phyloP scores from a whole-genome alignment of 2,888 invertebrate species.

The Melinopterus prodromus region DNA sequence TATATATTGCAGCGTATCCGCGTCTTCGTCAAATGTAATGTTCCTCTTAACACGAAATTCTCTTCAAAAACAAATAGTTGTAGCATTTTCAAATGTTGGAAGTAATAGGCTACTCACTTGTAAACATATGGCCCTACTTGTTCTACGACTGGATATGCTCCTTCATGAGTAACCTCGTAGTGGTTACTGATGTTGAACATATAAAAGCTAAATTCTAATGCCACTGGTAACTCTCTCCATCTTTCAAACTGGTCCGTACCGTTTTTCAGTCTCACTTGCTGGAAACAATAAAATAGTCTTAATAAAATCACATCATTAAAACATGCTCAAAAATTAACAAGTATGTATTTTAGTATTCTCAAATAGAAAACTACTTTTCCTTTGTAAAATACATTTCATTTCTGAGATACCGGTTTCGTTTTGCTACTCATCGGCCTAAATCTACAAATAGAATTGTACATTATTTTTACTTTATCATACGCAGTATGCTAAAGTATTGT shows the following conservation, averaged over 20 bases:
- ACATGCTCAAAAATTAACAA: not conserved
- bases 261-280: conserved; percentile 22
- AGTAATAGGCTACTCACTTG: not conserved
- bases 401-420: too few relatives aligned
- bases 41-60: conserved; percentile 30
- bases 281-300: not conserved
- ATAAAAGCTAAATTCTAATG: conserved; percentile 10
- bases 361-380: too few relatives aligned
- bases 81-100: not conserved
- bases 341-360: too few relatives aligned
- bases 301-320: not conserved
- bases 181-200: conserved; percentile 8
- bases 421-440: too few relatives aligned
- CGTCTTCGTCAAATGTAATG: conserved; percentile 29
- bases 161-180: conserved; percentile 17
- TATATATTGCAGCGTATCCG: conserved; percentile 25
- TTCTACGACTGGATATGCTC: conserved; percentile 15
- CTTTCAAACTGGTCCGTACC: conserved; percentile 18
- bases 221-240: conserved; percentile 21
- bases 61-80: conserved; percentile 14
- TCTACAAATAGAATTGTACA: too few relatives aligned
- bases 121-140: conserved; percentile 19
- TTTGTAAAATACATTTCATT: too few relatives aligned
- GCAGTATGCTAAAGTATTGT: too few relatives aligned
- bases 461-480: too few relatives aligned